Conservation (phyloP, 2,888 invertebrate genomes). For the Tiliacea citrago region DNA sequence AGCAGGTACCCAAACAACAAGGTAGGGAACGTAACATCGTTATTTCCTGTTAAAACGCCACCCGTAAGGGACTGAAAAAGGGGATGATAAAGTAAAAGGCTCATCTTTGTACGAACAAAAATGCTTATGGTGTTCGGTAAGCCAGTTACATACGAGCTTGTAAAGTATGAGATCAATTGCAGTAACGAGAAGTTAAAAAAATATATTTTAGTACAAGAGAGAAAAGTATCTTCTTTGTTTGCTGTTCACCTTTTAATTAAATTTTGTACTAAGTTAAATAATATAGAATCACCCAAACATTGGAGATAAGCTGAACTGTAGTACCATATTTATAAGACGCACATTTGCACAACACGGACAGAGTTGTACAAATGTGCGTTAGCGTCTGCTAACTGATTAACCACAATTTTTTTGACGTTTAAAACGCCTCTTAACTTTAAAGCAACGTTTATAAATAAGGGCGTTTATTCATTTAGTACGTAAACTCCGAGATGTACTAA, state of each 20-base stretch:
- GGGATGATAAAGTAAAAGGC: constrained; percentile 80
- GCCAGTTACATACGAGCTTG: constrained; percentile 77
- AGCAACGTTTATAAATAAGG: background rate
- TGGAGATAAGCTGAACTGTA: background rate
- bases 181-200: constrained; percentile 16
- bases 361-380: too few species aligned
- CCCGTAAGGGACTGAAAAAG: constrained; percentile 72
- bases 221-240: background rate
- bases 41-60: constrained; percentile 80
- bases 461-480: background rate
- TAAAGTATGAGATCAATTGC: constrained; percentile 52
- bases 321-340: background rate
- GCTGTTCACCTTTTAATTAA: background rate
- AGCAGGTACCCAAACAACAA: constrained; percentile 60
- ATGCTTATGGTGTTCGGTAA: constrained; percentile 81
- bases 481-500: background rate
- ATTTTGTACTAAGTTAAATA: background rate
- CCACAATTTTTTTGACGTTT: too few species aligned
- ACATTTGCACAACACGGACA: background rate
- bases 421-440: background rate
- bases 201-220: constrained; percentile 10
- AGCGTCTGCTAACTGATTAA: too few species aligned
- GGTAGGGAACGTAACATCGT: constrained; percentile 75
- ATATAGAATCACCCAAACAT: background rate
- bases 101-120: constrained; percentile 79